Evolutionary conservation across 2,797 vertebrate genomes (phyloP).

Genomic region (Poecilia picta): DNA sequence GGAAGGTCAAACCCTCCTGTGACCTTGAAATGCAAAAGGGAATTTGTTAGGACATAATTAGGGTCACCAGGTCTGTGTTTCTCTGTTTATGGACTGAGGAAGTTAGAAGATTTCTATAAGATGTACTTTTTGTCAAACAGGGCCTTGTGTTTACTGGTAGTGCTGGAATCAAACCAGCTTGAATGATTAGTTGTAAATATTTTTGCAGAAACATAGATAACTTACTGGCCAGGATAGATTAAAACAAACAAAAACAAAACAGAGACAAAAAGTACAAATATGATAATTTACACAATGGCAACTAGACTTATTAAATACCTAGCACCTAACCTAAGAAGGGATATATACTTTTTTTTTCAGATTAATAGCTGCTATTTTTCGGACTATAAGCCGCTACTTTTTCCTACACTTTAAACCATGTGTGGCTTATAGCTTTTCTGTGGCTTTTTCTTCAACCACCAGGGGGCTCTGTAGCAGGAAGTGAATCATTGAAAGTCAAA

Average conservation of each 20-base stretch:
- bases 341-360: not conserved
- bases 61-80: not conserved
- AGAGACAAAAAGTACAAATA: not conserved
- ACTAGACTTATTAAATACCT: not conserved
- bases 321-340: not conserved
- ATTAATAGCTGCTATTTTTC: not conserved
- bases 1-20: not conserved
- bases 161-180: not conserved
- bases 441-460: no score
- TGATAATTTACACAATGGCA: no score
- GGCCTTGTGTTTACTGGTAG: not conserved
- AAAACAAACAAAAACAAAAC: not conserved
- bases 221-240: not conserved
- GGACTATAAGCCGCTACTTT: no score
- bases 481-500: no score
- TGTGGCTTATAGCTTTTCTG: no score
- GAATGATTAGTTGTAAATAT: not conserved
- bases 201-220: not conserved
- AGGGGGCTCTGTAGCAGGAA: no score
- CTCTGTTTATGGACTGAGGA: not conserved
- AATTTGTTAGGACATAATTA: not conserved
- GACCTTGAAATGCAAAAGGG: not conserved
- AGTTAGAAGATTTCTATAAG: not conserved
- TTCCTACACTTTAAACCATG: no score
- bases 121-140: not conserved